Percentiles rank a stretch among this genome's conserved stretches.
phyloP scores from a whole-genome alignment of 2,797 vertebrate species.

The Spinus pinus region DNA sequence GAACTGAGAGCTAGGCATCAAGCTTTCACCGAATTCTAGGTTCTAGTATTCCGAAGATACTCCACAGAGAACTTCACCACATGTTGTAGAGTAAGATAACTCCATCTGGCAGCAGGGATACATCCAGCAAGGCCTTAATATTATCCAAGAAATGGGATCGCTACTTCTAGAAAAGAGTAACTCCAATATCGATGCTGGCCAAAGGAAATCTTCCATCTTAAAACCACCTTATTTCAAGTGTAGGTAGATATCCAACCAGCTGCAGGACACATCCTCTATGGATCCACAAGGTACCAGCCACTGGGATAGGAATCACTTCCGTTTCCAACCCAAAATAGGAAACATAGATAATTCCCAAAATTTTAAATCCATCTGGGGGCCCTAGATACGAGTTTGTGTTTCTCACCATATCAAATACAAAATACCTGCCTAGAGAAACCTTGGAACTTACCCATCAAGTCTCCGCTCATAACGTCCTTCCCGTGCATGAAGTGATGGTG shows the following conservation, averaged over 20 bases:
- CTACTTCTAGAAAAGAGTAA: conserved; percentile 77
- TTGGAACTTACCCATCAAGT: conserved; percentile 99
- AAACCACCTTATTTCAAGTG: conserved; percentile 71
- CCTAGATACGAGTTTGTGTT: conserved; percentile 84
- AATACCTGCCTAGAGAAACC: conserved; percentile 95
- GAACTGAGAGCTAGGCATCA: conserved; percentile 64
- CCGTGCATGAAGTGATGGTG: conserved; percentile 98
- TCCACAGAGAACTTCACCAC: conserved; percentile 74
- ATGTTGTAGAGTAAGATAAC: conserved; percentile 73
- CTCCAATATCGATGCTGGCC: conserved; percentile 75
- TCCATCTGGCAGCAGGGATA: conserved; percentile 77
- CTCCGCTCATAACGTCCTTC: conserved; percentile 99
- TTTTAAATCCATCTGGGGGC: conserved; percentile 84
- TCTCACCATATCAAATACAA: conserved; percentile 91
- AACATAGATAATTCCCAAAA: conserved; percentile 83
- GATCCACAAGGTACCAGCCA: conserved; percentile 81
- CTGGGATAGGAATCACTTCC: conserved; percentile 79
- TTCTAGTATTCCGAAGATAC: conserved; percentile 76
- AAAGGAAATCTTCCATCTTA: conserved; percentile 75
- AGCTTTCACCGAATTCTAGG: conserved; percentile 70
- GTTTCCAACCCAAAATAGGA: conserved; percentile 85
- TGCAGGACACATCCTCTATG: conserved; percentile 79
- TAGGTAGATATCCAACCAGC: conserved; percentile 80
- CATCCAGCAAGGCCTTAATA: conserved; percentile 79
- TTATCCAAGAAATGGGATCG: conserved; percentile 75